phyloP scores from a whole-genome alignment of 2,888 invertebrate species.

The Lepidonotus clava region DNA sequence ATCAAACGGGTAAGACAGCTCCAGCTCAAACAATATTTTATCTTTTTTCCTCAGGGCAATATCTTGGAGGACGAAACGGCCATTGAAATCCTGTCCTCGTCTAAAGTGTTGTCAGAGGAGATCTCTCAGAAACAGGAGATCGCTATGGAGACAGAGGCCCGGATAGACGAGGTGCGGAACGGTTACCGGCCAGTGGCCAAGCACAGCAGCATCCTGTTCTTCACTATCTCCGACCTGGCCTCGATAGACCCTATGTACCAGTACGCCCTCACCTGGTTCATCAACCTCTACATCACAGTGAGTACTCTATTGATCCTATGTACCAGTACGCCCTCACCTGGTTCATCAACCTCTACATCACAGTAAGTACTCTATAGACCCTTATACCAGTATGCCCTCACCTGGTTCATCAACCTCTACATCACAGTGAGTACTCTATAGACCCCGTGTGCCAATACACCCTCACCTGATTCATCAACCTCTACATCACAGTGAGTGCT shows the following conservation, averaged over 20 bases:
- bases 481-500: no score
- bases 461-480: no score
- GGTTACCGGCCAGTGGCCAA: slow-evolving; percentile 80
- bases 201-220: slow-evolving; percentile 87
- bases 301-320: no score
- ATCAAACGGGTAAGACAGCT: no score
- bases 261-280: slow-evolving; percentile 95
- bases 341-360: no score
- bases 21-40: no score
- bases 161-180: slow-evolving; percentile 78
- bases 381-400: neutral
- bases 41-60: slow-evolving; percentile 85
- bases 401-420: neutral
- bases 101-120: slow-evolving; percentile 87
- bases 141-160: slow-evolving; percentile 84
- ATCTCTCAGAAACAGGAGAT: slow-evolving; percentile 92
- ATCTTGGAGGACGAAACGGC: slow-evolving; percentile 97
- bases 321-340: no score
- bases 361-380: no score
- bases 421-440: neutral
- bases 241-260: slow-evolving; percentile 97
- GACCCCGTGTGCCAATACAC: neutral
- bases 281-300: slow-evolving; percentile 88
- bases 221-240: slow-evolving; percentile 93
- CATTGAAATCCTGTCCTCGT: slow-evolving; percentile 91